These are phyloP conservation scores for Brenthis daphne DNA, from an alignment of 2,888 invertebrate species.

Conservation along the genomic window DNA sequence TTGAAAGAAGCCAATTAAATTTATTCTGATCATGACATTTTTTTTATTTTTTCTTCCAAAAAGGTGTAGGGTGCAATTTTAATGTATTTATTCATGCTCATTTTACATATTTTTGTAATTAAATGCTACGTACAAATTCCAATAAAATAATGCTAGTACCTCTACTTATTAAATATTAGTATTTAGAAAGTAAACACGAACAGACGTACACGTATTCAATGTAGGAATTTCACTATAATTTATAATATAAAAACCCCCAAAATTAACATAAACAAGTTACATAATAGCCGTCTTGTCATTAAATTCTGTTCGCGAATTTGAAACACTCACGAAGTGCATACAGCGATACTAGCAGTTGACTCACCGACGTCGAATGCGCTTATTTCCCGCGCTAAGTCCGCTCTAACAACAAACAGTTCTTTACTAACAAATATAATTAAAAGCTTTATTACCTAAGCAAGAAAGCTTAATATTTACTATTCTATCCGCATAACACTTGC, in stretches of 20 bases:
- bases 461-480: constrained; percentile 39
- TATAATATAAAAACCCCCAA: not conserved
- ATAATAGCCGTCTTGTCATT: constrained; percentile 23
- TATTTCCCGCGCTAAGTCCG: constrained; percentile 68
- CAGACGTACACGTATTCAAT: too few relatives aligned
- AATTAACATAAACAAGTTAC: constrained; percentile 19
- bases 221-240: constrained; percentile 6
- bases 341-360: constrained; percentile 61
- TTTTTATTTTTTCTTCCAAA: too few relatives aligned
- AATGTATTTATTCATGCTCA: too few relatives aligned
- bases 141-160: too few relatives aligned
- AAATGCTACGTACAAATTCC: too few relatives aligned
- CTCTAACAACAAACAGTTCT: constrained; percentile 41
- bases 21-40: too few relatives aligned
- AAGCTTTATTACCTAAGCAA: constrained; percentile 37
- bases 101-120: too few relatives aligned
- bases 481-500: constrained; percentile 36
- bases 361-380: constrained; percentile 59
- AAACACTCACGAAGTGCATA: constrained; percentile 59
- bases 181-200: too few relatives aligned
- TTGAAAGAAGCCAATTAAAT: too few relatives aligned
- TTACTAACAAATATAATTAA: constrained; percentile 23
- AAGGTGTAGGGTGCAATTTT: too few relatives aligned
- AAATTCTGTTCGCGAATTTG: constrained; percentile 43
- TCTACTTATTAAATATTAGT: too few relatives aligned